Conservation (phyloP, 92 coral and sea anemone genomes). For the Palythoa grandis region DNA sequence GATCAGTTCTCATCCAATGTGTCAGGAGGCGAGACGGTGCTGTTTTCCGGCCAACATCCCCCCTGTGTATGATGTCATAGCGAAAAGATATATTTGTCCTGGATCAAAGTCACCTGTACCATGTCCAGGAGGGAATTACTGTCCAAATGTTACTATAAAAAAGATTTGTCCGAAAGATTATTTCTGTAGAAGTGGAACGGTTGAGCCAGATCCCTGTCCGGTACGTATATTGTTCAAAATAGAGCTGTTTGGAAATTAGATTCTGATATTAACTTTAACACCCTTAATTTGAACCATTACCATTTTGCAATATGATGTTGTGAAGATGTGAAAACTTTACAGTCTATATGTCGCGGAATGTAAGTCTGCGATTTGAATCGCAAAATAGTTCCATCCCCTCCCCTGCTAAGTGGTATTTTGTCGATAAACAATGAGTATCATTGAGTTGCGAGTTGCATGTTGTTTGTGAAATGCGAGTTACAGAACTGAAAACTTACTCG, state of each 20-base stretch:
- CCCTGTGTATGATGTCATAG: slow-evolving; percentile 27
- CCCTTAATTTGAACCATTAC: too few species aligned
- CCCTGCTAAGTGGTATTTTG: too few species aligned
- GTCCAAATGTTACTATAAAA: slow-evolving; percentile 32
- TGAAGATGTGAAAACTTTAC: too few species aligned
- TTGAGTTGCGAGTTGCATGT: too few species aligned
- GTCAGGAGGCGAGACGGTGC: slow-evolving; percentile 24
- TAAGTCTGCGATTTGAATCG: too few species aligned
- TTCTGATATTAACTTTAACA: too few species aligned
- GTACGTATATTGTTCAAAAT: background rate
- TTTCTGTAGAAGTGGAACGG: slow-evolving; percentile 33
- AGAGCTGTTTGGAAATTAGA: background rate
- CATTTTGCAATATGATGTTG: too few species aligned
- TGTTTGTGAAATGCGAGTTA: too few species aligned
- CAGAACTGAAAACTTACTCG: too few species aligned
- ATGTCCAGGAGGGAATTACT: slow-evolving; percentile 27
- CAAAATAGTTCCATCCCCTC: too few species aligned
- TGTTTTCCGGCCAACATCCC: slow-evolving; percentile 30
- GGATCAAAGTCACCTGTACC: slow-evolving; percentile 39
- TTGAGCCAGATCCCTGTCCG: slow-evolving; percentile 32
- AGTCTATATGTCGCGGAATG: background rate
- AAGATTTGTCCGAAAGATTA: slow-evolving; percentile 17
- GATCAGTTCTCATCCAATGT: slow-evolving; percentile 6
- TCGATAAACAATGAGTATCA: too few species aligned
- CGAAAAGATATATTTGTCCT: slow-evolving; percentile 19